Evolutionary conservation across 1,140 invertebrate species (phyloP), one percentile per base, ranked within the genome.

Genomic region (Cylas formicarius): DNA sequence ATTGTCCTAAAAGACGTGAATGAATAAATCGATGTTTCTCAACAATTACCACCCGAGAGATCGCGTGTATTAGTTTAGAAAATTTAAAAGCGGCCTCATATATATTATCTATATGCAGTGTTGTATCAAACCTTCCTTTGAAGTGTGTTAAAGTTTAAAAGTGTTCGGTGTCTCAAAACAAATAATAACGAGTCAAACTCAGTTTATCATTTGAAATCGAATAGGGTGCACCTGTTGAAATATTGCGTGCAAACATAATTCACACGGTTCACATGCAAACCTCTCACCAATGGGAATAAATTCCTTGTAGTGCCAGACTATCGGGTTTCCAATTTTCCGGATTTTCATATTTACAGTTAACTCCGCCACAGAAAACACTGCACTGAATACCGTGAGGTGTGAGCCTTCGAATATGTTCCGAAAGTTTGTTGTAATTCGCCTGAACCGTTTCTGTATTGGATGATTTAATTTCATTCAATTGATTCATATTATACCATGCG

Each of bases 281-380:
- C 17, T 58, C 67, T 74, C 69, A 90, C 86, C 87, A 90, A 57
- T 87, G 81, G 10, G 86, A 90, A 65, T 82, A 90, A 8, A 91
- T 67, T 38, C 83, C 85, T 44, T 80, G 73, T 45, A 92, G 77
- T 0, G 82, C 85, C 69, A 80, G 77, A 52, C 81, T 74, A 14
- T 80, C 73, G 0, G 71, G 63, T 5, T 68, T 72, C 78, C 82
- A 84, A 21, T 70, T 64, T 39, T 77, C 75, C 1, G 77, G 71
- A 45, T 72, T 76, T 62, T 90, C 86, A 67, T 89, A 90, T 61
- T 85, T 83, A 67, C 87, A 92, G 49, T 77, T 75, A 28, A 76
- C 72, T 0, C 88, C 87, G 0, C 86, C 85, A 65, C 88, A 89
- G 67, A 88, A 86, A 43, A 88, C 72, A 6, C 80, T 78, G 55